A percentile compares a stretch with the other conserved stretches of the same genome.
Evolutionary conservation across 2,888 invertebrate species (phyloP).

Genomic region (Chrysopilus asiliformis): DNA sequence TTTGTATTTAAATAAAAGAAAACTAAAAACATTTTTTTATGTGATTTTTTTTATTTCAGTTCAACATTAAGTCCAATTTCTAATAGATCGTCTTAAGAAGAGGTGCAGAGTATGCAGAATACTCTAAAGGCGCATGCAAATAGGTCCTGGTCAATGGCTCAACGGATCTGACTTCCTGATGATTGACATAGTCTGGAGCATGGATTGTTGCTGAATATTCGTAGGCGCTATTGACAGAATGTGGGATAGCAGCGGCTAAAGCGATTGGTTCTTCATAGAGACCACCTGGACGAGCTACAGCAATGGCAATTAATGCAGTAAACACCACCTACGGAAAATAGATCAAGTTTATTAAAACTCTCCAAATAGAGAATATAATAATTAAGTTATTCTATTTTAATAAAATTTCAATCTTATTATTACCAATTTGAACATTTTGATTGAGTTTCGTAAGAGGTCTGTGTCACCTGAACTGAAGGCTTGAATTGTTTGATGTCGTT

Average conservation of each 20-base stretch:
- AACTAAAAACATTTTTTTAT: too few relatives aligned
- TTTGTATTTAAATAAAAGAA: too few relatives aligned
- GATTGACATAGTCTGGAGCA: constrained; percentile 7
- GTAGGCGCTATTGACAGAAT: constrained; percentile 4
- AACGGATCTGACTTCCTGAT: constrained; percentile 5
- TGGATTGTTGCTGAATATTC: constrained; percentile 6
- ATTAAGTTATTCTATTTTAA: neutral
- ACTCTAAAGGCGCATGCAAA: too few relatives aligned
- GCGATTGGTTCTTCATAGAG: constrained; percentile 5
- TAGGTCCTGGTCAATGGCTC: too few relatives aligned
- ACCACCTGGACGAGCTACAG: constrained; percentile 16
- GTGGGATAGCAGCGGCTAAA: constrained; percentile 5
- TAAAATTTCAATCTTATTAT: neutral
- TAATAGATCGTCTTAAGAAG: too few relatives aligned
- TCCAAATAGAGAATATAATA: too few relatives aligned
- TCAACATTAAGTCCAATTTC: too few relatives aligned
- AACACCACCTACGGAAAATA: constrained; percentile 20
- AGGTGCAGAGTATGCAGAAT: too few relatives aligned
- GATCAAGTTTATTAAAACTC: neutral
- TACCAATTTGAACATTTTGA: constrained; percentile 15
- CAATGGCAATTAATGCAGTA: constrained; percentile 20
- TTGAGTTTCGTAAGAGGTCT: constrained; percentile 3
- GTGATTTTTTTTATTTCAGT: too few relatives aligned
- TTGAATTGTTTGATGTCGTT: too few relatives aligned
- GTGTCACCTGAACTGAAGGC: neutral